These are phyloP conservation scores for Rhinogobio ventralis DNA, from an alignment of 2,797 vertebrate species.

Conservation along the genomic window DNA sequence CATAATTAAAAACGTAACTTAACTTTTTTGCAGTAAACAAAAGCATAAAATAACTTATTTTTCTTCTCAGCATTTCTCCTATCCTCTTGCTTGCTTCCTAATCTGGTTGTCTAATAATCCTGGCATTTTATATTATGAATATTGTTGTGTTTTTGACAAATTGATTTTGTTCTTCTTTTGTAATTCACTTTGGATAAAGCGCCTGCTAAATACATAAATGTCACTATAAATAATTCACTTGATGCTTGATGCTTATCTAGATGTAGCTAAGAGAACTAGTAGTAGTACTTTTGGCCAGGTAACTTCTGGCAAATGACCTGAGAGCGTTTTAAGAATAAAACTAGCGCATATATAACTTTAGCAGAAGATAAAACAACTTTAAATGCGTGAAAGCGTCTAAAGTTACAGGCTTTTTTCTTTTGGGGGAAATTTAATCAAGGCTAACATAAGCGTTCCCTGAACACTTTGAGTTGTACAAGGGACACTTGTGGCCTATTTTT, in stretches of 20 bases:
- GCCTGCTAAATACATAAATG: background rate
- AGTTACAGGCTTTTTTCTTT: background rate
- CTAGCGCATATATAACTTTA: background rate
- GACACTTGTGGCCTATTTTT: slow-evolving; percentile 50
- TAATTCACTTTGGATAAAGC: background rate
- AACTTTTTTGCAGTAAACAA: background rate
- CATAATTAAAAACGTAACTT: no score
- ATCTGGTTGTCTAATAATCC: background rate
- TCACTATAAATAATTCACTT: background rate
- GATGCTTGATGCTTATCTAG: background rate
- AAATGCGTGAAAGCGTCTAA: background rate
- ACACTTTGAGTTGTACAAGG: slow-evolving; percentile 19
- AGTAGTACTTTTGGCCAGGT: no score
- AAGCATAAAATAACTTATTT: background rate
- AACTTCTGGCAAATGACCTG: no score
- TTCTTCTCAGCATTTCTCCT: background rate
- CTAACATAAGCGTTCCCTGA: slow-evolving; percentile 19
- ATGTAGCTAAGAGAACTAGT: background rate
- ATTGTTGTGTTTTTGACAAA: background rate
- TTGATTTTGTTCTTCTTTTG: background rate
- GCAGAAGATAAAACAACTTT: no score
- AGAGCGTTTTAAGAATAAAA: background rate
- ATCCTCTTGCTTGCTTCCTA: background rate
- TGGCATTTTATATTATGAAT: background rate
- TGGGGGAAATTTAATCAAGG: slow-evolving; percentile 32